A percentile compares a stretch with the other conserved stretches of the same genome.
phyloP scores from a whole-genome alignment of 2,113 vertebrate species.

The Ciconia maguari region DNA sequence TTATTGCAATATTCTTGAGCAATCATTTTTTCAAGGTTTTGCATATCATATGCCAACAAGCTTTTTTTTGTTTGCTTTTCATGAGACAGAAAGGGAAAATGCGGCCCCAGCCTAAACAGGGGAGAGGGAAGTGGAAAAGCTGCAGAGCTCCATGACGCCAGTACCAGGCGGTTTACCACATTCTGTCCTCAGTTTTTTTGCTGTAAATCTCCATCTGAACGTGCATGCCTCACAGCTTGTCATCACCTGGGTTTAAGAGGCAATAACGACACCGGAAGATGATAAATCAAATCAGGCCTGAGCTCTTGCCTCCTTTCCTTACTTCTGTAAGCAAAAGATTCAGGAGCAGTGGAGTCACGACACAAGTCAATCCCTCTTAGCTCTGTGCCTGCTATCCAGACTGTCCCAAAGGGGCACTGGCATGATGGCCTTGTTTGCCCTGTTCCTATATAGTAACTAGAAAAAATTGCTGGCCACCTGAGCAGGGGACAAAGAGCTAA shows the following conservation, averaged over 20 bases:
- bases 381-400: background rate
- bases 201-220: background rate
- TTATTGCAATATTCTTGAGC: background rate
- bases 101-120: background rate
- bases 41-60: background rate
- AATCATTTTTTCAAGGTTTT: background rate
- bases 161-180: accelerated
- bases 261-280: background rate
- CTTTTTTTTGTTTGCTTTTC: background rate
- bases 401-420: background rate
- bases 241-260: background rate
- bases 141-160: background rate
- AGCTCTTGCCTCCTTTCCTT: background rate
- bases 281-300: background rate
- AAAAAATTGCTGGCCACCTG: background rate
- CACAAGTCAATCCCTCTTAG: background rate
- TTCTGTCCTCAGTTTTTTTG: background rate
- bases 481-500: background rate
- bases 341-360: background rate
- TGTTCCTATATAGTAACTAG: background rate
- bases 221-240: accelerated
- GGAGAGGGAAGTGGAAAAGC: background rate
- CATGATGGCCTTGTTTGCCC: background rate
- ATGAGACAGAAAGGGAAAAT: background rate
- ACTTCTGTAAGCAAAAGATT: background rate